Evolutionary conservation across 2,797 vertebrate genomes (phyloP).

Genomic region (Neopelma chrysocephalum): DNA sequence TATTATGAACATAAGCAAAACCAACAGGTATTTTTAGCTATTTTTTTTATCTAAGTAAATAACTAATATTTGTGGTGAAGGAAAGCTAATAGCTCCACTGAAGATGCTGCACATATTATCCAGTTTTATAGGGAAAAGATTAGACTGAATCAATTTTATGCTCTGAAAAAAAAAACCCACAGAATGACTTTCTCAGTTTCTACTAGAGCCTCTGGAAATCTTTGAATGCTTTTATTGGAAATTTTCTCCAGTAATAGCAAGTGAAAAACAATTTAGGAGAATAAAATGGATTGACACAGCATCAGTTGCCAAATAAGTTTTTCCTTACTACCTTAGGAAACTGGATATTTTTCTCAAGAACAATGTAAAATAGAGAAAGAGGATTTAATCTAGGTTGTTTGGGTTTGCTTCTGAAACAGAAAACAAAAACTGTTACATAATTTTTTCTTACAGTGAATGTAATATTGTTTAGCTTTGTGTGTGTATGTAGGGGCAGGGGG

Average conservation of each 20-base stretch:
- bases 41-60: not conserved
- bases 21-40: not conserved
- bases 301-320: not conserved
- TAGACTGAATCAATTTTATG: not conserved
- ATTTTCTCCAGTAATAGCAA: not conserved
- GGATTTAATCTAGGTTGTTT: not conserved
- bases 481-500: not conserved
- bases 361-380: not conserved
- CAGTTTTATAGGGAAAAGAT: not conserved
- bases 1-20: constrained; percentile 15
- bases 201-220: not conserved
- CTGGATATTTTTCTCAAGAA: not conserved
- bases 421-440: not conserved
- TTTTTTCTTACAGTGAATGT: not conserved
- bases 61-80: not conserved
- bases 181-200: not conserved
- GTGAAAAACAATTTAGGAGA: not conserved
- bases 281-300: not conserved
- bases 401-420: not conserved
- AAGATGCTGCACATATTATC: not conserved
- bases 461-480: not conserved
- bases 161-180: not conserved
- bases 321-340: not conserved
- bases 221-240: not conserved
- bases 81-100: not conserved